phyloP scores from a whole-genome alignment of 1,140 invertebrate species.

The Copidosoma floridanum region DNA sequence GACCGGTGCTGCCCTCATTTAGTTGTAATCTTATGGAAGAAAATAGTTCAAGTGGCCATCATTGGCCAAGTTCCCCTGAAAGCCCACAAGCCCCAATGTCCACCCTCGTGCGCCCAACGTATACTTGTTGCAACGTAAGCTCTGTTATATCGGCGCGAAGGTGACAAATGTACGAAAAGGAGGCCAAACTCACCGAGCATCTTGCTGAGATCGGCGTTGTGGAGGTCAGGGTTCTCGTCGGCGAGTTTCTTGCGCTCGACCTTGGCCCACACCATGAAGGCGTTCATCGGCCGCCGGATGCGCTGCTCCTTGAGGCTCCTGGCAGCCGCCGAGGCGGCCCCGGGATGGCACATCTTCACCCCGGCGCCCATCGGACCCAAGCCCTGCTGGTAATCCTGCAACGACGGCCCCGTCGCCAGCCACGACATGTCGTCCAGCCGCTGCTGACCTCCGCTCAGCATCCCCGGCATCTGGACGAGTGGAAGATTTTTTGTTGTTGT shows the following conservation, averaged over 20 bases:
- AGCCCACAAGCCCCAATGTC: no score
- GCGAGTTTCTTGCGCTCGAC: conserved; percentile 89
- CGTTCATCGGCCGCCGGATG: conserved; percentile 91
- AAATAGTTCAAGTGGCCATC: no score
- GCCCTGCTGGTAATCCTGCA: conserved; percentile 57
- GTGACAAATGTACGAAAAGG: no score
- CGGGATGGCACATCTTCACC: conserved; percentile 56
- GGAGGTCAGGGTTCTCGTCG: conserved; percentile 91
- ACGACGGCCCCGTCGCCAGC: conserved; percentile 53
- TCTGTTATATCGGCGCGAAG: no score
- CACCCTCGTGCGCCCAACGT: no score
- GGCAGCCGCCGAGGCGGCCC: conserved; percentile 43
- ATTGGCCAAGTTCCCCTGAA: no score
- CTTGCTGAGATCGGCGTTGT: conserved; percentile 93
- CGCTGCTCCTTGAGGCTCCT: conserved; percentile 73
- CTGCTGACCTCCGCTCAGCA: conserved; percentile 50
- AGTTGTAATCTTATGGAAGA: no score
- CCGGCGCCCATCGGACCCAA: conserved; percentile 48
- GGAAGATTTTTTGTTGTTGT: no score
- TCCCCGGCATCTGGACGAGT: conserved; percentile 48
- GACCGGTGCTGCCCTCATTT: no score
- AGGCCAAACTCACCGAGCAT: conserved; percentile 83
- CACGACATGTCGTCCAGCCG: conserved; percentile 55
- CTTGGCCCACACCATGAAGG: conserved; percentile 96
- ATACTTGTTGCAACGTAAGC: no score